phyloP scores from a whole-genome alignment of 2,113 vertebrate species.

The Anhinga rufa region DNA sequence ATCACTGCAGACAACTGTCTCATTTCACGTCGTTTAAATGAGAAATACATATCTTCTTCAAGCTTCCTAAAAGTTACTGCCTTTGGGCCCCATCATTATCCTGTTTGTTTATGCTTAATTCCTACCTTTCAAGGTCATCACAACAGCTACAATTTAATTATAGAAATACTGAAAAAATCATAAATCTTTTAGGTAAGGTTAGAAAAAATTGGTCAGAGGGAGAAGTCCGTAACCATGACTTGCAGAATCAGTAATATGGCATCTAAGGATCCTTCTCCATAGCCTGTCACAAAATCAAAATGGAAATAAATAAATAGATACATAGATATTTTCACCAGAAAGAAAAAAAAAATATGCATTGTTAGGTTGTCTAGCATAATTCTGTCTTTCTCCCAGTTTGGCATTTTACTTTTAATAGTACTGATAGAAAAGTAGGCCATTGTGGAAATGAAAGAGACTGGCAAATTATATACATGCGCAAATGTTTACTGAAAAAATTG shows the following conservation, averaged over 20 bases:
- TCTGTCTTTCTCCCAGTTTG: neutral
- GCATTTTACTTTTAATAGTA: neutral
- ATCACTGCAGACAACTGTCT: neutral
- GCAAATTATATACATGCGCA: neutral
- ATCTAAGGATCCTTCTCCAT: neutral
- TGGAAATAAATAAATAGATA: neutral
- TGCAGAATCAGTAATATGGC: neutral
- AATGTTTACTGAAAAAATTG: neutral
- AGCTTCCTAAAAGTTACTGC: neutral
- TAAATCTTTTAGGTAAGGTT: neutral
- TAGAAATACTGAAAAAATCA: neutral
- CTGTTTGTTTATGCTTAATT: neutral
- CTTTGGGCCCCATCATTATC: neutral
- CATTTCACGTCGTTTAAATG: neutral
- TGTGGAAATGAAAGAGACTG: neutral
- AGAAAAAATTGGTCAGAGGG: neutral
- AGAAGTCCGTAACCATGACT: neutral
- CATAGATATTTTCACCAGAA: neutral
- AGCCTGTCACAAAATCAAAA: neutral
- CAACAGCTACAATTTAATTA: neutral
- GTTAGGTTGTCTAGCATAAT: neutral
- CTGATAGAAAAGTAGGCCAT: neutral
- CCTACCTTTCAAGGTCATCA: neutral
- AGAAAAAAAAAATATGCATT: neutral
- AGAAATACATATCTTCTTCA: neutral